Base-by-base conservation (phyloP, 2,113 vertebrate genomes). In the Panthera uncia region DNA sequence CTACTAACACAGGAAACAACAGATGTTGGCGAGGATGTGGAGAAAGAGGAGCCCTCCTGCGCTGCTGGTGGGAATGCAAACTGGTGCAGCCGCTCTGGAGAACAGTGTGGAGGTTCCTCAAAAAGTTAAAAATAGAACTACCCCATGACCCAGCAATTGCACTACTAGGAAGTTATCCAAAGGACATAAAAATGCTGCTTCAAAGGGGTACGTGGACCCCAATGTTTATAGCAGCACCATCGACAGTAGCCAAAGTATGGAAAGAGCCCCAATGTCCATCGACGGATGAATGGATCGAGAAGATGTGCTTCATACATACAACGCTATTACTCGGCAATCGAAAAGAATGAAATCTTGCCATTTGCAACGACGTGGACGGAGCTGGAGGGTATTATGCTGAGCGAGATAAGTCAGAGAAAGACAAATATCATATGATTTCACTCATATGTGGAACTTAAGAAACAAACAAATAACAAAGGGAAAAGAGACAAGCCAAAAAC, bases 341-440 rank as follows among this genome's bases (percentile, higher is more conserved):
- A 14, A 41, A 23, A 1, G 36, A n/a, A 18, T 18, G 66, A 74
- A 41, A 13, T 14, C 36, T 27, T 25, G 36, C 21, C 71, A 0
- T 3, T 63, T 25, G 38, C 21, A 1, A 41, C 23, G 5, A 25
- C 9, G 1, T 6, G 36, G 69, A 5, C 12, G 3, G 3, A 25
- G 16, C 36, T 36, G 3, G 61, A 63, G 61, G 61, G 5, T 7
- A 27, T 19, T 10, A 3, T 1, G 23, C 36, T 74, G 5, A 3
- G 11, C 21, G 21, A 73, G 5, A 1, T 73, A 8, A 25, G 36
- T 25, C 71, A 3, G 21, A 74, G 36, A 13, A 74, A 74, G 23
- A 27, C 38, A 41, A 27, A 23, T 23, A 21, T 10, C 36, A 0
- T 18, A 9, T 5, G 69, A 27, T 16, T 55, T 55, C 52, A 18